Conservation (phyloP, 2,888 invertebrate genomes). For the Ichneumon xanthorius region DNA sequence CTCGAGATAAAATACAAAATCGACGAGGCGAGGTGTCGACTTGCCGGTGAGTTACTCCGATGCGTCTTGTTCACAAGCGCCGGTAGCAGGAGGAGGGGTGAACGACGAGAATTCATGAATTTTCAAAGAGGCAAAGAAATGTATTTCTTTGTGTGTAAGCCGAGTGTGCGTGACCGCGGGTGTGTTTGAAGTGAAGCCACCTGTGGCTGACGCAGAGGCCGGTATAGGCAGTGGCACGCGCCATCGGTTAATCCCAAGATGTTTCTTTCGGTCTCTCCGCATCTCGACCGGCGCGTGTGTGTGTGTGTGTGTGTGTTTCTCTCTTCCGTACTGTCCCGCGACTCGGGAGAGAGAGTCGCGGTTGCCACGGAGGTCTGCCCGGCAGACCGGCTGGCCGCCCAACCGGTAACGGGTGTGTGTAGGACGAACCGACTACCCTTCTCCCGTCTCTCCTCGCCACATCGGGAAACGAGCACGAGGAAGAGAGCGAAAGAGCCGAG, state of each 20-base stretch:
- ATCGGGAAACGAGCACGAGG: conserved; percentile 32
- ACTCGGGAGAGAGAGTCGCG: conserved; percentile 51
- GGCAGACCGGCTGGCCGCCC: conserved; percentile 49
- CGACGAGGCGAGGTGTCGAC: conserved; percentile 42
- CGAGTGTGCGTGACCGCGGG: conserved; percentile 59
- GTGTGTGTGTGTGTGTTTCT: conserved; percentile 15
- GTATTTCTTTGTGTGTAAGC: conserved; percentile 46
- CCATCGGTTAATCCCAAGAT: conserved; percentile 78
- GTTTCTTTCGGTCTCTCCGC: conserved; percentile 72
- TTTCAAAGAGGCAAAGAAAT: conserved; percentile 52
- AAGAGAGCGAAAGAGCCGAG: conserved; percentile 28
- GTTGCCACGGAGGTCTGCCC: conserved; percentile 43
- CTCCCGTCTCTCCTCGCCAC: conserved; percentile 30
- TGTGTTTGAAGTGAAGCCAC: conserved; percentile 78
- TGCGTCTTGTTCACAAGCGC: neutral
- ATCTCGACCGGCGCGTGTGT: conserved; percentile 5
- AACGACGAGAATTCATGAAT: conserved; percentile 61
- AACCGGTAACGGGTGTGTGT: conserved; percentile 62
- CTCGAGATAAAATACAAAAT: conserved; percentile 2
- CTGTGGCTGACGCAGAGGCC: conserved; percentile 73
- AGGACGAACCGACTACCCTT: conserved; percentile 52
- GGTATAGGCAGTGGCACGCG: conserved; percentile 77
- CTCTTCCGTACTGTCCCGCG: conserved; percentile 54
- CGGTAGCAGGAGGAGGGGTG: conserved; percentile 25
- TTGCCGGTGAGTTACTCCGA: conserved; percentile 28